Base-by-base conservation (phyloP, 2,888 invertebrate genomes). In the Cosmia pyralina region DNA sequence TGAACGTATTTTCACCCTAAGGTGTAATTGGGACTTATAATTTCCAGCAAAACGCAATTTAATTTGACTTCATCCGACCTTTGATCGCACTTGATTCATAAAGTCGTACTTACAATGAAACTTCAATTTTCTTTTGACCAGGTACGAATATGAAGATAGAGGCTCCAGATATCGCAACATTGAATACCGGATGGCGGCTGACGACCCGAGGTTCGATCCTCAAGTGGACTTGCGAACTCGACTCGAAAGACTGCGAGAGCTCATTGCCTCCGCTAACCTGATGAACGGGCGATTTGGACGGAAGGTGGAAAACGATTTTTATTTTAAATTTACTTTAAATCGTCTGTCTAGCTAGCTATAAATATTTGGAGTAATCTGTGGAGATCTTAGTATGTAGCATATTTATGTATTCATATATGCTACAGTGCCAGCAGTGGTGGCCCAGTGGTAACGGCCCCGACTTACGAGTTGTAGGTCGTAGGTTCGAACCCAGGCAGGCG, bases 271-370 rank as follows among this genome's bases (percentile, higher is more conserved):
- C 75, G 97, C 98, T 85, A 98, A 98, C 91, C 96, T 98, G 88
- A 98, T 98, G 91, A 98, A 98, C 91, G 97, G 97, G 90, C 96
- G 97, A 69, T 97, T 98, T 44, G 98, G 98, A 64, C 96, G 98
- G 91, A 97, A 97, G 97, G 98, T 98, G 92, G 92, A 69, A 72
- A 58, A 48, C 1, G 3, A 55, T 52, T 28, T n/a, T 69, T 15
- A 34, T n/a, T n/a, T n/a, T 28, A 11, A 10, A 3, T 38, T 65
- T 17, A 28, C 28, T 28, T 28, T 28, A 28, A 1, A 28, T 28
- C 28, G 28, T 28, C 28, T 28, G 28, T 3, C 28, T 28, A 28
- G 3, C 28, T 28, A 28, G 28, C 28, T 28, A 28, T 28, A 28
- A 28, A 28, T 28, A 28, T 28, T 28, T 28, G 28, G 28, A 28